Evolutionary conservation across 1,140 invertebrate genomes (phyloP).

Genomic region (Steinernema feltiae): DNA sequence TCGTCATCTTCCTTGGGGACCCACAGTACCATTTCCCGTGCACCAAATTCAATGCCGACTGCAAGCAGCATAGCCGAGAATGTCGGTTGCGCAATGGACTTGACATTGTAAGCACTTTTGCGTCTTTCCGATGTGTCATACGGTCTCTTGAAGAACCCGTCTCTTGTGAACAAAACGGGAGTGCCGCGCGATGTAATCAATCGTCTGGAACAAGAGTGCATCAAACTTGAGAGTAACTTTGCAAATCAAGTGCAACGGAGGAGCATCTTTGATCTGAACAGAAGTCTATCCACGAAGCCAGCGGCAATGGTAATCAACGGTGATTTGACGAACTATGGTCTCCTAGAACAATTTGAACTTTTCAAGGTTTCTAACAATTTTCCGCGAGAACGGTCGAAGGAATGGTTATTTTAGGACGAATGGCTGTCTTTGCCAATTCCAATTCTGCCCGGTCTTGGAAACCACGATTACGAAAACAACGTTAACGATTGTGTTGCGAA

Average conservation of each 20-base stretch:
- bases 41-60: slow-evolving; percentile 42
- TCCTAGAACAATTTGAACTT: slow-evolving; percentile 40
- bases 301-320: slow-evolving; percentile 48
- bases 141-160: not conserved
- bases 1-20: slow-evolving; percentile 48
- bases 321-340: slow-evolving; percentile 52
- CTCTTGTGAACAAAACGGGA: slow-evolving; percentile 9
- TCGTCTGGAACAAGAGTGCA: slow-evolving; percentile 33
- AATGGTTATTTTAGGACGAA: slow-evolving; percentile 18
- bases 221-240: slow-evolving; percentile 43
- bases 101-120: slow-evolving; percentile 28
- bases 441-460: slow-evolving; percentile 43
- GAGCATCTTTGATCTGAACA: slow-evolving; percentile 41
- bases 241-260: slow-evolving; percentile 50
- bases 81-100: slow-evolving; percentile 35
- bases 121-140: not conserved
- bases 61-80: slow-evolving; percentile 41
- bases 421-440: slow-evolving; percentile 44
- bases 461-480: slow-evolving; percentile 54
- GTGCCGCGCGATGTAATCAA: not conserved
- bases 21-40: slow-evolving; percentile 51
- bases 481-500: slow-evolving; percentile 50
- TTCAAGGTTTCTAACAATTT: slow-evolving; percentile 49
- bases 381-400: slow-evolving; percentile 6
- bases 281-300: slow-evolving; percentile 41